Base-by-base conservation (phyloP, 64 coral and sea anemone genomes). In the Dendrophyllia cribrosa region DNA sequence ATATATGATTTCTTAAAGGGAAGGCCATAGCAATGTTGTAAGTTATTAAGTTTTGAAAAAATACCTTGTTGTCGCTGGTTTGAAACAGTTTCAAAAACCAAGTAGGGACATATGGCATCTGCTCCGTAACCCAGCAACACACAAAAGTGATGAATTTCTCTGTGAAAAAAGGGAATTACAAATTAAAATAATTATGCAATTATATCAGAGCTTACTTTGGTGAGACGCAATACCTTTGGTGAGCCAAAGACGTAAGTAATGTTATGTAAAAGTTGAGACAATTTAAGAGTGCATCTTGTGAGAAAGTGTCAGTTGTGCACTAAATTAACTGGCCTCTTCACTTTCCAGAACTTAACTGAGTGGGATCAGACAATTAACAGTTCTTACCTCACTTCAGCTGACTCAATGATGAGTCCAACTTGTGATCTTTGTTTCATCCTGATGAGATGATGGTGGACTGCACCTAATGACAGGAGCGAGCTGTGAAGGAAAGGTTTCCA, bases 81-180 rank as follows among this genome's bases (percentile, higher is more conserved):
- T 1, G 82, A 88, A 17, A 98, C 89, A 22, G 89, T 93, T 78
- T 98, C 96, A 56, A 98, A 95, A 68, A 98, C 90, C 50, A 98
- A 81, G 62, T 98, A 98, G 2, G 96, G 96, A 58, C 93, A 95
- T 68, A 95, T 88, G 15, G 90, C 96, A 26, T 98, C 96, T 53
- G 79, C 93, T 26, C 96, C 96, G 43, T 90, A 98, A 50, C 96
- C 96, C 65, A 98, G 66, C 80, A 98, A 14, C 20, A 89, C 80
- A 91, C 96, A 98, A 26, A 98, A 90, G 61, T 98, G 96, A 86
- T 98, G 96, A 20, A 93, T 88, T 64, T 98, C 93, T 85, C 96
- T 98, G 52, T 4, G 20, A 69, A 51, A 75, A 52, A 21, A 77
- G 26, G 47, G 23, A 44, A 64, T 10, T 56, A 56, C 56, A 61